These are phyloP conservation scores for Acanthopleura granulata DNA, from an alignment of 2,888 invertebrate genomes.

Conservation along the genomic window DNA sequence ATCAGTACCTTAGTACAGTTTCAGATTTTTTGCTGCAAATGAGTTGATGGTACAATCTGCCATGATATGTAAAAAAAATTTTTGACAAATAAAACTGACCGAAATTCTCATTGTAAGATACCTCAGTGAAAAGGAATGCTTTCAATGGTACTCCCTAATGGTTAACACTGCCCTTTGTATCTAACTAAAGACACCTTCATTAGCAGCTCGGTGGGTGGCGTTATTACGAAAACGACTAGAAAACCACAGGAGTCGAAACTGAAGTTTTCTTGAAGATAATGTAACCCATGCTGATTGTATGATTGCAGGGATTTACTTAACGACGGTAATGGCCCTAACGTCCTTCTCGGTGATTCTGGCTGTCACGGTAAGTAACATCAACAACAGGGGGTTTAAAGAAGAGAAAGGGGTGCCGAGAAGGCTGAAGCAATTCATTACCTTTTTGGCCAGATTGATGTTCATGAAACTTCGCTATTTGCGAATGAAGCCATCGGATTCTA, in stretches of 20 bases:
- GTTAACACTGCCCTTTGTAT: no score
- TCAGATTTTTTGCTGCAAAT: no score
- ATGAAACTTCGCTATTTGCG: conserved; percentile 39
- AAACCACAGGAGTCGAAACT: background rate
- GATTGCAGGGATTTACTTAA: conserved; percentile 66
- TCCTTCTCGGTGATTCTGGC: conserved; percentile 67
- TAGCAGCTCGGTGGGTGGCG: no score
- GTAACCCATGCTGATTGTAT: background rate
- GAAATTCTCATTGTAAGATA: no score
- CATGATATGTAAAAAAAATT: no score
- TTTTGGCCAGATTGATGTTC: conserved; percentile 45
- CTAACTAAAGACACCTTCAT: no score
- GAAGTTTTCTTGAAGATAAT: background rate
- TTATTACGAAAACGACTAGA: no score
- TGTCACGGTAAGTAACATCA: conserved; percentile 68
- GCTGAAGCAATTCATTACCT: conserved; percentile 34
- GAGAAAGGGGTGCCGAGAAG: conserved; percentile 43
- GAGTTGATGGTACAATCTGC: no score
- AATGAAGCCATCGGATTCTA: background rate
- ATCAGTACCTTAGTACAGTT: no score
- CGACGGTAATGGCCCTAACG: conserved; percentile 67
- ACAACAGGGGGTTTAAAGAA: conserved; percentile 56
- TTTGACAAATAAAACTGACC: no score
- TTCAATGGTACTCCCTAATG: no score
- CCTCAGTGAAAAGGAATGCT: no score